These are phyloP conservation scores for Tragelaphus eurycerus DNA, from an alignment of 2,797 vertebrate species.

Conservation along the genomic window DNA sequence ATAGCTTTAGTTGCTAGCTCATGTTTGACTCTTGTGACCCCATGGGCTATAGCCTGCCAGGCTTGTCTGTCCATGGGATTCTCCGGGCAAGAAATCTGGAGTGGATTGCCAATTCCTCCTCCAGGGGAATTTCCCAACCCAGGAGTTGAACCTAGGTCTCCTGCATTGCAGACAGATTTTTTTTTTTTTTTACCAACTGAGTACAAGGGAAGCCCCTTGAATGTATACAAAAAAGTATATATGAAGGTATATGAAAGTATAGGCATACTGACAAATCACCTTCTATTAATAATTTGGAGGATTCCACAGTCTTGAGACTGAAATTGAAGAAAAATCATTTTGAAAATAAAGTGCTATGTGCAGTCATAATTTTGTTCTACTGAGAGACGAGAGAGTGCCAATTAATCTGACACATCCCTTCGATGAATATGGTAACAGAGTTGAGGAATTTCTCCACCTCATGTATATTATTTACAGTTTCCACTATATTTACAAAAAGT, in stretches of 20 bases:
- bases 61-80: not conserved
- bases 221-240: not conserved
- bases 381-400: not conserved
- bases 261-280: not conserved
- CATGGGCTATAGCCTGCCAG: not conserved
- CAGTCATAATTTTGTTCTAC: not conserved
- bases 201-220: not conserved
- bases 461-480: not conserved
- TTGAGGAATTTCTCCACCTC: too few relatives aligned
- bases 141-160: not conserved
- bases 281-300: not conserved
- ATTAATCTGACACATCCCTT: not conserved
- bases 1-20: not conserved
- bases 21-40: rapidly evolving
- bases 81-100: not conserved
- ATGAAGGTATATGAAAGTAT: not conserved
- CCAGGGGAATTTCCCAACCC: not conserved
- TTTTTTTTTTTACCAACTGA: not conserved
- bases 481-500: not conserved
- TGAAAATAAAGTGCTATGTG: not conserved
- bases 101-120: not conserved
- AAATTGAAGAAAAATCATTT: not conserved
- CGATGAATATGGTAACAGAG: not conserved
- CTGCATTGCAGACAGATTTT: not conserved
- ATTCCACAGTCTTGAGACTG: not conserved